These are phyloP conservation scores for Timema podura DNA, from an alignment of 2,888 invertebrate species.

Conservation along the genomic window DNA sequence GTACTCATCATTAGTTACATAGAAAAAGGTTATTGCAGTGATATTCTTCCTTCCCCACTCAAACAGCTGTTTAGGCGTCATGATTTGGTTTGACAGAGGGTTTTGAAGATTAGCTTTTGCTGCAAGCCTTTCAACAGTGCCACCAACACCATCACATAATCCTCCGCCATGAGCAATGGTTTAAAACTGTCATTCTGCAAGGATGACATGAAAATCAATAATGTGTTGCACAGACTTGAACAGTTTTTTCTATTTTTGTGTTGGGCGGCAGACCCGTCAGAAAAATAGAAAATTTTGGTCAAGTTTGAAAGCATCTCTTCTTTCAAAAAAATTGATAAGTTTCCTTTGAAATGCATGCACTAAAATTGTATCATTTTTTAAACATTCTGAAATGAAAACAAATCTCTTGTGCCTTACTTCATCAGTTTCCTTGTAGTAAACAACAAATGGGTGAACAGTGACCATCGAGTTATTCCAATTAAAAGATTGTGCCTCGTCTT, in stretches of 20 bases:
- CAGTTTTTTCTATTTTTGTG: conserved; percentile 25
- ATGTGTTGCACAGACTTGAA: conserved; percentile 19
- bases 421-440: conserved; percentile 2
- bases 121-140: conserved; percentile 30
- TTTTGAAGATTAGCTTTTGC: conserved; percentile 5
- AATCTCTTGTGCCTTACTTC: conserved; percentile 3
- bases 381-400: not conserved
- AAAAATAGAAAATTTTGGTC: conserved; percentile 1
- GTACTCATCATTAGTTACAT: conserved; percentile 19
- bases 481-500: conserved; percentile 16
- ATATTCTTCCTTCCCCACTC: conserved; percentile 13
- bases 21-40: conserved; percentile 1
- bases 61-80: conserved; percentile 20
- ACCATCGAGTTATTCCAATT: conserved; percentile 7
- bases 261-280: conserved; percentile 15
- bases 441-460: conserved; percentile 12
- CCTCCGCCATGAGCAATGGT: conserved; percentile 26
- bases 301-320: not conserved
- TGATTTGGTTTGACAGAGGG: conserved; percentile 11
- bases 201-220: conserved; percentile 19
- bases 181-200: conserved; percentile 23
- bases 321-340: not conserved
- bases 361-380: not conserved
- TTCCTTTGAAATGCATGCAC: conserved; percentile 14
- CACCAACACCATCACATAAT: conserved; percentile 29